Base-by-base conservation (phyloP, 2,113 vertebrate genomes). In the Pipa parva region DNA sequence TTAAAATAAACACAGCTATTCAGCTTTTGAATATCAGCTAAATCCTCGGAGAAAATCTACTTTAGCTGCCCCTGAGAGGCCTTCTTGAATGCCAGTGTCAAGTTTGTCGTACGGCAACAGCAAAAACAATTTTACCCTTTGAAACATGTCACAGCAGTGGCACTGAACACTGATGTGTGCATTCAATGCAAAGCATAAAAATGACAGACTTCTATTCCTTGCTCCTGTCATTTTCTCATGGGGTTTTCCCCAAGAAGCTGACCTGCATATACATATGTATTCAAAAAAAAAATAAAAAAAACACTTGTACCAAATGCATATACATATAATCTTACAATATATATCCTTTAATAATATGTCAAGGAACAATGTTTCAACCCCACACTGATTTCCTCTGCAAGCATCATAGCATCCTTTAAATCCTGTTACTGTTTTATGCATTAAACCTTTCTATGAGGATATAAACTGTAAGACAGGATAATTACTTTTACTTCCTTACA, bases 11-110 rank as follows among this genome's bases (percentile, higher is more conserved):
- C 59, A 59, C 46, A 42, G 24, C 65, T 59, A 60, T 42, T 37
- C 55, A 33, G 21, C 50, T 68, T 36, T 68, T 68, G n/a, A 51
- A 52, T 39, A 60, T 68, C 31, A 21, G 65, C 65, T 68, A 59
- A 51, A 49, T 49, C 65, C 31, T 42, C 46, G 21, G 46, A 68
- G 57, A 68, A 68, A 59, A 59, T 59, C 39, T 26, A 27, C 56
- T 52, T 68, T 68, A 52, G 65, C 31, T 60, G 46, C 65, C 65
- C 65, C 29, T 71, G 5, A 75, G 78, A 59, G 27, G 59, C 63
- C 49, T 73, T 62, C 50, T 73, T 80, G 37, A 18, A 74, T 79
- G 77, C 66, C 67, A 57, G 15, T 77, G 37, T 74, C 55, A 73
- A 74, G 74, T 69, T 26, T 78, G 56, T 60, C 65, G 36, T 74